A percentile compares a stretch with the other conserved stretches of the same genome.
These are phyloP conservation scores for Nannospalax galili DNA, from an alignment of 2,113 vertebrate species.

Conservation along the genomic window DNA sequence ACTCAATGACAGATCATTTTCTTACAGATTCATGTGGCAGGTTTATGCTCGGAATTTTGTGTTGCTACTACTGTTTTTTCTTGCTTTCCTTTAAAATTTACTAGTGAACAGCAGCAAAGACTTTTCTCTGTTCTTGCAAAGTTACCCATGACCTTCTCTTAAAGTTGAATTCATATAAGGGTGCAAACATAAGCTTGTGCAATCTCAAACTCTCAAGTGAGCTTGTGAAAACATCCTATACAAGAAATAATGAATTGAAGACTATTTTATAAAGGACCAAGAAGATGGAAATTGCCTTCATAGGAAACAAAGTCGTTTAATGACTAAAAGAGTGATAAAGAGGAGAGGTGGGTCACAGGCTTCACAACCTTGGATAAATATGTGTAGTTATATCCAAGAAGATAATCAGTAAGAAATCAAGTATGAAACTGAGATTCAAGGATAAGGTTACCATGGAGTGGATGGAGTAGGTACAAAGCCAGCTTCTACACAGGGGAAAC, in stretches of 20 bases:
- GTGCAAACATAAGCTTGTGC: background rate
- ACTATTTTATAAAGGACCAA: background rate
- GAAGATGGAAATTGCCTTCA: background rate
- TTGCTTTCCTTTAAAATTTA: conserved; percentile 6
- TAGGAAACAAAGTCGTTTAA: background rate
- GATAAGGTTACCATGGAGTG: background rate
- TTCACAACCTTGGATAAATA: background rate
- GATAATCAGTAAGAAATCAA: background rate
- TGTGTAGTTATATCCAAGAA: background rate
- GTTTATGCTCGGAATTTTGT: background rate
- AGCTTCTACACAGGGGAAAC: background rate
- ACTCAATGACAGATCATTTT: background rate
- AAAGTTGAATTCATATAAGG: background rate
- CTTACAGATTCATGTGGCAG: background rate
- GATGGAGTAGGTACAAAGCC: background rate
- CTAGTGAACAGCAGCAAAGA: background rate
- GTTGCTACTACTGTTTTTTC: background rate
- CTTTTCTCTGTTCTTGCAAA: background rate
- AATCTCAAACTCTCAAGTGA: background rate
- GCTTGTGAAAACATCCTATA: background rate
- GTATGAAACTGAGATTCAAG: background rate
- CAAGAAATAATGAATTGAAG: background rate
- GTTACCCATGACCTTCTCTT: background rate
- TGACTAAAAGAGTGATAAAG: background rate
- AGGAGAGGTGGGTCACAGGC: background rate